Conservation (phyloP, 2,888 invertebrate genomes). For the Deilephila elpenor region DNA sequence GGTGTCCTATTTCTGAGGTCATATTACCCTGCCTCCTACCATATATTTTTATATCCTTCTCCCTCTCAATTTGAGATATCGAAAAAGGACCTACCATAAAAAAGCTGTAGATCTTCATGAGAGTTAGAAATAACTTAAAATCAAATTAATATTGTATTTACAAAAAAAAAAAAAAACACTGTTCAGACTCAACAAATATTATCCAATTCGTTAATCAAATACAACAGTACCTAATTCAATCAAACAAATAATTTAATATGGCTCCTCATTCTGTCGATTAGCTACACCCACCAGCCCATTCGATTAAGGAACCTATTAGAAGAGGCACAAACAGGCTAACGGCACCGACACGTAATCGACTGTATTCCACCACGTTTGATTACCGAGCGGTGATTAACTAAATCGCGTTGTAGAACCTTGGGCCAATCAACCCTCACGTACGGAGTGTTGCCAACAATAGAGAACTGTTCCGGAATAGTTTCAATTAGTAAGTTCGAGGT, state of each 20-base stretch:
- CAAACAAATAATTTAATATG: constrained; percentile 1
- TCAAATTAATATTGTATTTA: background rate
- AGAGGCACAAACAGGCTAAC: constrained; percentile 27
- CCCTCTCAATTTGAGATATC: too few species aligned
- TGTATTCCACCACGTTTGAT: constrained; percentile 52
- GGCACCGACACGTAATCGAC: constrained; percentile 39
- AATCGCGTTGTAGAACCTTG: constrained; percentile 58
- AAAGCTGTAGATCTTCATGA: too few species aligned
- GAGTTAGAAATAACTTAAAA: too few species aligned
- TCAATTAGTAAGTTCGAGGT: constrained; percentile 19
- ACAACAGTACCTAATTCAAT: background rate
- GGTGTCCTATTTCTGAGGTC: too few species aligned
- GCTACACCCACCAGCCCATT: background rate
- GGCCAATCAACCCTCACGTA: constrained; percentile 62
- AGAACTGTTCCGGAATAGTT: constrained; percentile 32
- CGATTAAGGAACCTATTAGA: constrained; percentile 23
- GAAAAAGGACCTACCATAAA: too few species aligned
- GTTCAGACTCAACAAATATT: background rate
- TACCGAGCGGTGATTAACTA: constrained; percentile 64
- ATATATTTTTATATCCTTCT: too few species aligned
- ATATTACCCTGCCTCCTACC: too few species aligned
- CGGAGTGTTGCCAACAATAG: constrained; percentile 34
- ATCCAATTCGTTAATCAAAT: background rate
- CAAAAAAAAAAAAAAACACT: background rate
- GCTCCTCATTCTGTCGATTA: background rate